phyloP scores from a whole-genome alignment of 1,140 invertebrate genomes.

The Caenorhabditis briggsae region DNA sequence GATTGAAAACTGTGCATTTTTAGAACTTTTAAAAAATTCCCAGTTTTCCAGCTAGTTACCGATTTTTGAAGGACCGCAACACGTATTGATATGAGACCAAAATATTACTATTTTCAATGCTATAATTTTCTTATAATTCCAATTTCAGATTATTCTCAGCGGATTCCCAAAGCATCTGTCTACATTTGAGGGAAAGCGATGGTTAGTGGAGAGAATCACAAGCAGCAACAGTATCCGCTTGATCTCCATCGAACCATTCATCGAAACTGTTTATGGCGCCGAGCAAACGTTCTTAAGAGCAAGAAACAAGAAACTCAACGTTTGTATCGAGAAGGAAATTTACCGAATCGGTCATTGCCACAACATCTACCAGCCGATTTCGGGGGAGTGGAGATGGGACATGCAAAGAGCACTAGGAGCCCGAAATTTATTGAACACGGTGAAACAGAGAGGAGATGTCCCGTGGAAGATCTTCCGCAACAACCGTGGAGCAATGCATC shows the following conservation, averaged over 20 bases:
- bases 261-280: not conserved
- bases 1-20: too few relatives aligned
- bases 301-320: not conserved
- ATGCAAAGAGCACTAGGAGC: not conserved
- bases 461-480: not conserved
- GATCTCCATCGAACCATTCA: not conserved
- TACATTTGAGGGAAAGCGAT: not conserved
- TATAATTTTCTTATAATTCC: not conserved
- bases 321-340: not conserved
- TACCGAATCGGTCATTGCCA: not conserved
- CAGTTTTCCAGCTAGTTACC: too few relatives aligned
- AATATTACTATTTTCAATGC: too few relatives aligned
- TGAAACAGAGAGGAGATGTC: not conserved
- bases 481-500: not conserved
- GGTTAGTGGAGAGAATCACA: not conserved
- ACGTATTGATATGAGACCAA: too few relatives aligned
- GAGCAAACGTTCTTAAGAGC: too few relatives aligned
- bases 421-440: not conserved
- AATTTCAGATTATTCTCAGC: not conserved
- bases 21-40: not conserved
- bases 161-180: not conserved
- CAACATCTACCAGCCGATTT: constrained; percentile 3
- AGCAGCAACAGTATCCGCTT: not conserved
- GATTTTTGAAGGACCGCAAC: too few relatives aligned
- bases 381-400: not conserved